Evolutionary conservation across 1,140 invertebrate genomes (phyloP).

Genomic region (Xylocopa sonorina): DNA sequence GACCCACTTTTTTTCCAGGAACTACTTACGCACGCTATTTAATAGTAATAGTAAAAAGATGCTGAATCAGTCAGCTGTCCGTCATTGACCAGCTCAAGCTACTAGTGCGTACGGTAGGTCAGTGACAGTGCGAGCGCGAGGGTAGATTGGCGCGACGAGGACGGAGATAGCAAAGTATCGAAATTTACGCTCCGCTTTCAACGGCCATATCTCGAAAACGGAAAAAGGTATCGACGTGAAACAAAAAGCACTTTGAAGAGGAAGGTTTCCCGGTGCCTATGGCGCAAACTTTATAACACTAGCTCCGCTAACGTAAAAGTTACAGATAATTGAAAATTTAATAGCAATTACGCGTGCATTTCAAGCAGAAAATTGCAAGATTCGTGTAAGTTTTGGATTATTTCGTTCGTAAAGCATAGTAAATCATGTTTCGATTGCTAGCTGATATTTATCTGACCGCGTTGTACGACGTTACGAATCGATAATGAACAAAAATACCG

Average conservation of each 20-base stretch:
- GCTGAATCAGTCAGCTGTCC: neutral
- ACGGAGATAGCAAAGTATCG: neutral
- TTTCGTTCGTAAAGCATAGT: no score
- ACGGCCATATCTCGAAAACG: neutral
- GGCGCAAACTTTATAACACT: neutral
- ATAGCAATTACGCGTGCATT: no score
- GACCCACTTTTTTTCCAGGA: conserved; percentile 4
- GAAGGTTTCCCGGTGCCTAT: neutral
- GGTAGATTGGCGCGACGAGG: neutral
- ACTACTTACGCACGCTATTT: neutral
- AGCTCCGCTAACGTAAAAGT: no score
- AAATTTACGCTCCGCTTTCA: neutral
- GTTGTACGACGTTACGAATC: no score
- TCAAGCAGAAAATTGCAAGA: no score
- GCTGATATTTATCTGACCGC: no score
- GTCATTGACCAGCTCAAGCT: neutral
- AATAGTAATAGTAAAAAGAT: neutral
- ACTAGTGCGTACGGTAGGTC: neutral
- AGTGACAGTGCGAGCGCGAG: neutral
- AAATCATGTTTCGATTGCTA: no score
- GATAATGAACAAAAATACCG: no score
- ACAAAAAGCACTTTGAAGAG: no score
- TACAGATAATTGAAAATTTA: no score
- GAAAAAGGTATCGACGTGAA: no score
- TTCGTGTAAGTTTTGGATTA: no score